A percentile compares a stretch with the other conserved stretches of the same genome.
Evolutionary conservation across 2,888 invertebrate species (phyloP).

Genomic region (Ophion ventricosus): DNA sequence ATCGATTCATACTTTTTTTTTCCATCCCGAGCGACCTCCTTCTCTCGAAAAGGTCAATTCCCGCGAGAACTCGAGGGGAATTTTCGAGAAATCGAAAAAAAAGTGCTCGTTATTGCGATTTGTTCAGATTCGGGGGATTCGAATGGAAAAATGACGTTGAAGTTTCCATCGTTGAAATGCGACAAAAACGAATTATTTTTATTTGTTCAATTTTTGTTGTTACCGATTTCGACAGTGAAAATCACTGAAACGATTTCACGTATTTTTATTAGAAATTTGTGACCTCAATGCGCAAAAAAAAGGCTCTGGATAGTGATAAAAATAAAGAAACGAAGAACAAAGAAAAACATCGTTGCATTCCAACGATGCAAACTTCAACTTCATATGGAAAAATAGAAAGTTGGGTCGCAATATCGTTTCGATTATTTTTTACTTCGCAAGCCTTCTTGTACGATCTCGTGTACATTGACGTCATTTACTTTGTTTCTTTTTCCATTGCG

Average conservation of each 20-base stretch:
- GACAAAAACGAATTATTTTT: too few relatives aligned
- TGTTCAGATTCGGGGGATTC: too few relatives aligned
- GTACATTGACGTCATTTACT: conserved; percentile 46
- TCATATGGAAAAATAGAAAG: too few relatives aligned
- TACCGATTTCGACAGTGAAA: too few relatives aligned
- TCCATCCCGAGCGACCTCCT: not conserved
- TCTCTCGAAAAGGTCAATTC: not conserved
- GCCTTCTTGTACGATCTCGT: conserved; percentile 32
- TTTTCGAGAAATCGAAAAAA: not conserved
- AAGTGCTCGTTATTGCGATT: not conserved
- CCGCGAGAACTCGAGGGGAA: not conserved
- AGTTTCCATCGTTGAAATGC: too few relatives aligned
- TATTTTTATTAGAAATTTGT: too few relatives aligned
- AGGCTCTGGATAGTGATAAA: not conserved
- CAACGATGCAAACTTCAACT: too few relatives aligned
- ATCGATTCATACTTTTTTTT: conserved; percentile 21
- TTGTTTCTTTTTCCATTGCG: not conserved
- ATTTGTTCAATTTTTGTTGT: too few relatives aligned
- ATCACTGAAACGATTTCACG: too few relatives aligned
- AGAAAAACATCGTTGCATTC: conserved; percentile 1
- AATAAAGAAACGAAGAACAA: conserved; percentile 15
- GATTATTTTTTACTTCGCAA: conserved; percentile 13
- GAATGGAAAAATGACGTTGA: too few relatives aligned
- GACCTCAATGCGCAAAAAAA: too few relatives aligned
- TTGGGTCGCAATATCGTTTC: conserved; percentile 4